Percentiles rank a stretch among this genome's conserved stretches.
These are phyloP conservation scores for Indri indri DNA, from an alignment of 2,113 vertebrate species.

Conservation along the genomic window DNA sequence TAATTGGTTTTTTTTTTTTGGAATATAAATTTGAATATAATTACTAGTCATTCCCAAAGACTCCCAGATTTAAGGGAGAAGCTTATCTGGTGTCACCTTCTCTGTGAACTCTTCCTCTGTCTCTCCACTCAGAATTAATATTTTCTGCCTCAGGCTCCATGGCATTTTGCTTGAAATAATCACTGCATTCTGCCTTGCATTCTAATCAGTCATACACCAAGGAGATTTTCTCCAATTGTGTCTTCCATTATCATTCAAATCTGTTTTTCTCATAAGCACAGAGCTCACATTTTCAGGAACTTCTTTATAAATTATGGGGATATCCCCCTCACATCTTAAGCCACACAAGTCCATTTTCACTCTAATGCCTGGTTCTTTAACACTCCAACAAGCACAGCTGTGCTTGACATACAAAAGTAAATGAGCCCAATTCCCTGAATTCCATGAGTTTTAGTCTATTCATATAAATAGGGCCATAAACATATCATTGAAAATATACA, in stretches of 20 bases:
- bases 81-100: background rate
- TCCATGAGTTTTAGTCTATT: background rate
- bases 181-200: background rate
- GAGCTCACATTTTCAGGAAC: background rate
- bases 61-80: background rate
- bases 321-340: background rate
- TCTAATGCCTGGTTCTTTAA: background rate
- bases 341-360: background rate
- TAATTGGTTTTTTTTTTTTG: background rate
- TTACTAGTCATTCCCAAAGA: background rate
- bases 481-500: background rate
- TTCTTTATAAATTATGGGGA: background rate
- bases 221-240: background rate
- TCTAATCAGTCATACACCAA: background rate
- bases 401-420: background rate
- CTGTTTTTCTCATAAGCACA: background rate
- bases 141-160: background rate
- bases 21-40: background rate
- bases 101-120: background rate
- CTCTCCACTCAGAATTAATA: background rate
- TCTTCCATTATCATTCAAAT: background rate
- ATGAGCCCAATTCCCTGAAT: background rate
- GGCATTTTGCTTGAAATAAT: background rate
- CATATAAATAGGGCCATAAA: background rate
- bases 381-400: background rate